Percentiles rank a stretch among this genome's conserved stretches.
Conservation (phyloP, 1,140 invertebrate genomes). For the Rhopalosiphum padi region DNA sequence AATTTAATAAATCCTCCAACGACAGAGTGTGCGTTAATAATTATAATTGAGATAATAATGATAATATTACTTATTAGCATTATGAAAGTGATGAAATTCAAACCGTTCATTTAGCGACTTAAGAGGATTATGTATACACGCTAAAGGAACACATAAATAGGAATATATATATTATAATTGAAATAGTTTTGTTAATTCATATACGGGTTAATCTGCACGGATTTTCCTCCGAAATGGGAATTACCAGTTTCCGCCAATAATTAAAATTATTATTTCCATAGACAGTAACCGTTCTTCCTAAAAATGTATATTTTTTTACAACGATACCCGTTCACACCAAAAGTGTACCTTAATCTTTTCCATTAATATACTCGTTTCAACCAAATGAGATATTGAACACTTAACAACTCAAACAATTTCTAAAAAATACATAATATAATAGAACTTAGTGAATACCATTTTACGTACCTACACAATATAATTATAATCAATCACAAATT, state of each 20-base stretch:
- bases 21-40: not conserved
- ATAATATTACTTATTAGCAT: not conserved
- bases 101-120: not conserved
- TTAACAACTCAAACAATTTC: not conserved
- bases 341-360: not conserved
- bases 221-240: not conserved
- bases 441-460: too few species aligned
- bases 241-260: not conserved
- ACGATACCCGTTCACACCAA: not conserved
- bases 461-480: too few species aligned
- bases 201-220: not conserved
- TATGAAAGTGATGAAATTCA: not conserved
- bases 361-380: not conserved
- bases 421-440: too few species aligned
- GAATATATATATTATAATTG: not conserved
- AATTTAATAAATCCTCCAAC: not conserved
- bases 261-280: not conserved
- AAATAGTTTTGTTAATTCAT: not conserved
- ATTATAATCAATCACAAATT: too few species aligned
- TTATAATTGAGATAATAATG: constrained; percentile 14
- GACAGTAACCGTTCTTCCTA: not conserved
- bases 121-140: not conserved
- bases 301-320: not conserved
- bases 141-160: not conserved
- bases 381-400: not conserved